A percentile compares a stretch with the other conserved stretches of the same genome.
phyloP scores from a whole-genome alignment of 2,113 vertebrate species.

The Pampusana beccarii region DNA sequence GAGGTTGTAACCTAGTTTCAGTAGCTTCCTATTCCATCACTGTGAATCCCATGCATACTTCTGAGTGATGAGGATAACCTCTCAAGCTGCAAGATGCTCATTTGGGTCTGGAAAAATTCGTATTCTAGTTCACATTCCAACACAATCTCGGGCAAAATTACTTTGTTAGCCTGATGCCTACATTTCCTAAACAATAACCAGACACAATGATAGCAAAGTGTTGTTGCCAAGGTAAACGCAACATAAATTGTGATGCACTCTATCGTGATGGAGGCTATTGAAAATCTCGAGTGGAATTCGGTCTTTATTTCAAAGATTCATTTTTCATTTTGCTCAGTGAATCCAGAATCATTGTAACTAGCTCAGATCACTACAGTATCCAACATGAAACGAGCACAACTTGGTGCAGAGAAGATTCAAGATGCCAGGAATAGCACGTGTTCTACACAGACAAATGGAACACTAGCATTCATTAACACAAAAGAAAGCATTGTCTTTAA shows the following conservation, averaged over 20 bases:
- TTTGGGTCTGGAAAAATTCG: neutral
- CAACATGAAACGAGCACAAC: neutral
- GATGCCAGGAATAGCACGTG: neutral
- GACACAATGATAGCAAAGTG: neutral
- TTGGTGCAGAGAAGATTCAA: neutral
- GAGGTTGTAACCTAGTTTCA: neutral
- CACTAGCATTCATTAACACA: neutral
- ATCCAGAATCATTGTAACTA: neutral
- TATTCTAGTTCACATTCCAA: neutral
- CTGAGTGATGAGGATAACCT: neutral
- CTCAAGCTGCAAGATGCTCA: neutral
- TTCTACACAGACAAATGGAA: neutral
- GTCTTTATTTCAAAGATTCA: neutral
- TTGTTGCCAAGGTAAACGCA: neutral
- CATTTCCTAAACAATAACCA: neutral
- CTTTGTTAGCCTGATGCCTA: neutral
- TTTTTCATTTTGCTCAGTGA: neutral
- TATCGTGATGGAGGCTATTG: neutral
- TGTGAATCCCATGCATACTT: neutral
- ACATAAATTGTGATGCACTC: neutral
- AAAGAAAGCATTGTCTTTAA: neutral
- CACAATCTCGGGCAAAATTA: neutral
- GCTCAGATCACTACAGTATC: neutral
- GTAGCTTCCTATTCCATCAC: neutral
- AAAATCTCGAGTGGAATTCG: neutral